A percentile compares a stretch with the other conserved stretches of the same genome.
Evolutionary conservation across 1,140 invertebrate genomes (phyloP).

Genomic region (Zaprionus taronus): DNA sequence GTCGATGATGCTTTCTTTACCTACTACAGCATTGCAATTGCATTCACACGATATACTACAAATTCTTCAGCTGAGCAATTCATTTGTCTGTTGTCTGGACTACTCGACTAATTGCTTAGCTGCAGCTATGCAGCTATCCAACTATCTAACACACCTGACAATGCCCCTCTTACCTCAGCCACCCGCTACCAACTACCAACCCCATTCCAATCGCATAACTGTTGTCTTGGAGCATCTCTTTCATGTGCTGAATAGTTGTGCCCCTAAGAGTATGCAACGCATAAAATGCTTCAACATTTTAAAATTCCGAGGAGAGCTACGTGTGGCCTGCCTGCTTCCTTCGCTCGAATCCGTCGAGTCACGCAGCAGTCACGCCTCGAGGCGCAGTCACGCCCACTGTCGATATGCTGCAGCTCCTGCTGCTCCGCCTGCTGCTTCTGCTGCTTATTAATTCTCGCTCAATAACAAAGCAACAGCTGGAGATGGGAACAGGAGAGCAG

Average conservation of each 20-base stretch:
- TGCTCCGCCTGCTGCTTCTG: conserved; percentile 14
- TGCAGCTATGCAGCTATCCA: conserved; percentile 18
- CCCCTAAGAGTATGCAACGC: conserved; percentile 35
- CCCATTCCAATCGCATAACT: neutral
- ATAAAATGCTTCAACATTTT: conserved; percentile 40
- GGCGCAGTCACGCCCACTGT: conserved; percentile 2
- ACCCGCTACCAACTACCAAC: neutral
- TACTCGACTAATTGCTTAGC: conserved; percentile 42
- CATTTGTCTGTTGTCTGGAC: conserved; percentile 9
- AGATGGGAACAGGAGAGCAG: conserved; percentile 26
- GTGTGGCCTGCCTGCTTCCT: neutral
- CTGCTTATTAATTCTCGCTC: conserved; percentile 66
- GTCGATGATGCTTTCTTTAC: neutral
- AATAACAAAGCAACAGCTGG: conserved; percentile 37
- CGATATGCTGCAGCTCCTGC: neutral
- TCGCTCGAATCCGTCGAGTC: neutral
- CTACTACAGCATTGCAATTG: neutral
- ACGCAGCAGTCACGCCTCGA: conserved; percentile 6
- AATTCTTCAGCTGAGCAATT: conserved; percentile 1
- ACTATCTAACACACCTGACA: neutral
- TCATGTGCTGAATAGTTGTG: conserved; percentile 38
- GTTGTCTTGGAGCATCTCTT: conserved; percentile 19
- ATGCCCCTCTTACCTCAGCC: neutral
- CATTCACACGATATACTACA: neutral
- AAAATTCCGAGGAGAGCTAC: conserved; percentile 31